Evolutionary conservation across 2,113 vertebrate species (phyloP), one percentile per base, ranked within the genome.

Genomic region (Nanger granti): DNA sequence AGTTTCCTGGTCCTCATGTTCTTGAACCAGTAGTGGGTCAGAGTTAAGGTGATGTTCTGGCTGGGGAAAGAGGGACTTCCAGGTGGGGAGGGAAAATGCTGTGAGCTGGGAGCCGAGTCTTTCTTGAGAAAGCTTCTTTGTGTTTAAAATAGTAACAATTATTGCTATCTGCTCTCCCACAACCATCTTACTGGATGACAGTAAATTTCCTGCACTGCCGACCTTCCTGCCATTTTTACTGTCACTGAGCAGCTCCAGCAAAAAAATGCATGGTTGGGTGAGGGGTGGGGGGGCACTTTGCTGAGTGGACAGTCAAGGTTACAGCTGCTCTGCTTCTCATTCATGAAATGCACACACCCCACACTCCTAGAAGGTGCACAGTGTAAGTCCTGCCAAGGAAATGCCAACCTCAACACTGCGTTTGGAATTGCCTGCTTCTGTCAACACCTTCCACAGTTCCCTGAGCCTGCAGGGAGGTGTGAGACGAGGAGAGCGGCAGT

Each of bases 371-470:
- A 95, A 96, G 92, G 82, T 34, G 0, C 28, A 3, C 34, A 17
- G 54, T 34, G 11, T 62, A 4, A 47, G 31, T 41, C 79, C 95
- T 95, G 97, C 97, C 97, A 97, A 97, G 93, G 95, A 98, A 96
- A 94, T 94, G 98, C 95, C 96, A 97, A 55, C 24, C 83, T 41
- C 76, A n/a, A n/a, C 89, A 8, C 90, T 37, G 60, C 20, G 44
- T 34, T 66, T 93, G 97, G 91, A 91, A 87, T 37, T 55, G 97
- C 55, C 93, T 89, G 85, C 62, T 86, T 83, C 97, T 98, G 97
- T 97, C 97, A 98, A 97, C 97, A 93, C 97, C 94, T 96, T 92
- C 85, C n/a, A 15, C 82, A 47, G 95, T 26, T 92, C 95, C 91
- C 66, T 1, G 55, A 4, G 93, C 85, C 83, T 80, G 76, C 57